Conservation (phyloP, 2,797 vertebrate species). For the Botia kubotai region DNA sequence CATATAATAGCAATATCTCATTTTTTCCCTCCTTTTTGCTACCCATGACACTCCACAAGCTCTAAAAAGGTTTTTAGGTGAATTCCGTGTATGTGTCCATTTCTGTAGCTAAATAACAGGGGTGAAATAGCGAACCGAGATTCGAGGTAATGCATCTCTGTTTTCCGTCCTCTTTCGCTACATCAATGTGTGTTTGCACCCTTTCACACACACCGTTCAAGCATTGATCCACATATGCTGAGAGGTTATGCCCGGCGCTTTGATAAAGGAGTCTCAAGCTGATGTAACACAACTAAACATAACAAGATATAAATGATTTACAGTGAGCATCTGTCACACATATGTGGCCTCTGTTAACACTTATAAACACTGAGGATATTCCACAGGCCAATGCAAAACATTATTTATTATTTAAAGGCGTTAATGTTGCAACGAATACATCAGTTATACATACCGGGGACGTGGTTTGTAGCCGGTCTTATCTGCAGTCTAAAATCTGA, state of each 20-base stretch:
- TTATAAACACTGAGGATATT: conserved; percentile 40
- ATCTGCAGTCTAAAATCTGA: conserved; percentile 14
- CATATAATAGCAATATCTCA: conserved; percentile 54
- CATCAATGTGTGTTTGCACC: conserved; percentile 15
- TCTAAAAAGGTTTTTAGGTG: conserved; percentile 16
- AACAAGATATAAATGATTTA: conserved; percentile 60
- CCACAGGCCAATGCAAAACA: conserved; percentile 46
- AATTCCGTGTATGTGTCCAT: conserved; percentile 33
- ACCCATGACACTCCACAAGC: background rate
- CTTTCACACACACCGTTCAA: conserved; percentile 13
- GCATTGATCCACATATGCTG: conserved; percentile 28
- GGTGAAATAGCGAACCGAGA: conserved; percentile 16
- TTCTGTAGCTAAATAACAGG: conserved; percentile 12
- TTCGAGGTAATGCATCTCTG: conserved; percentile 25
- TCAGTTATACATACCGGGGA: conserved; percentile 21
- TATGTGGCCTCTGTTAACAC: conserved; percentile 52
- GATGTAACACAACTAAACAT: conserved; percentile 61
- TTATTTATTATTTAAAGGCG: conserved; percentile 58
- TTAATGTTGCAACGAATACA: conserved; percentile 47
- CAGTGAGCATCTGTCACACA: conserved; percentile 54
- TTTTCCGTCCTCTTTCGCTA: conserved; percentile 24
- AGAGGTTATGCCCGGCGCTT: conserved; percentile 48
- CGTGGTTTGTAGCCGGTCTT: background rate
- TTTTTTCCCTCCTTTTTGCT: conserved; percentile 52
- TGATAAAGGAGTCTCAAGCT: conserved; percentile 54